Conservation (phyloP, 1,140 invertebrate species). For the Sitobion miscanthi region DNA sequence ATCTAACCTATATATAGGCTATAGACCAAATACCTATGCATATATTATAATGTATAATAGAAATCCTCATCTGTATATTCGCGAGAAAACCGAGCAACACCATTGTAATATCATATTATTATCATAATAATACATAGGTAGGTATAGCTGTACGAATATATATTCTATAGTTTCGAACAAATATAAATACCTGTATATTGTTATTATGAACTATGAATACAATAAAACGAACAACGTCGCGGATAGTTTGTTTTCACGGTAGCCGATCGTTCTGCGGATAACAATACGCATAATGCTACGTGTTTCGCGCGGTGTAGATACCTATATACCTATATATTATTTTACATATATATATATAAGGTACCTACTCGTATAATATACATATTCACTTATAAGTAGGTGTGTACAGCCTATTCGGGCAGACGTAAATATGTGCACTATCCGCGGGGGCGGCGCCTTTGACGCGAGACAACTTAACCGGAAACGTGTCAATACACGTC, state of each 20-base stretch:
- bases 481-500: conserved; percentile 54
- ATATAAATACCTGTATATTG: background rate
- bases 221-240: background rate
- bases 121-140: background rate
- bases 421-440: conserved; percentile 5
- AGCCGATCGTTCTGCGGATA: background rate
- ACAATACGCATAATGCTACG: background rate
- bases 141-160: no score
- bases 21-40: no score
- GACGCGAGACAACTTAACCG: conserved; percentile 53
- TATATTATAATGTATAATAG: no score
- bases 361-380: background rate
- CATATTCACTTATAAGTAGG: background rate
- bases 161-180: no score
- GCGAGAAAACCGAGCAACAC: no score
- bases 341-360: background rate
- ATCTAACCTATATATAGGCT: no score
- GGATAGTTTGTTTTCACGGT: background rate
- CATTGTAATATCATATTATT: background rate
- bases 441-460: conserved; percentile 40
- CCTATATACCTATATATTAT: background rate
- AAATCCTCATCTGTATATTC: no score
- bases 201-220: background rate
- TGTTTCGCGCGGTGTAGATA: background rate
- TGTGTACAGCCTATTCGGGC: background rate